Evolutionary conservation across 2,113 vertebrate genomes (phyloP), one percentile per base, ranked within the genome.

Genomic region (Pionites leucogaster): DNA sequence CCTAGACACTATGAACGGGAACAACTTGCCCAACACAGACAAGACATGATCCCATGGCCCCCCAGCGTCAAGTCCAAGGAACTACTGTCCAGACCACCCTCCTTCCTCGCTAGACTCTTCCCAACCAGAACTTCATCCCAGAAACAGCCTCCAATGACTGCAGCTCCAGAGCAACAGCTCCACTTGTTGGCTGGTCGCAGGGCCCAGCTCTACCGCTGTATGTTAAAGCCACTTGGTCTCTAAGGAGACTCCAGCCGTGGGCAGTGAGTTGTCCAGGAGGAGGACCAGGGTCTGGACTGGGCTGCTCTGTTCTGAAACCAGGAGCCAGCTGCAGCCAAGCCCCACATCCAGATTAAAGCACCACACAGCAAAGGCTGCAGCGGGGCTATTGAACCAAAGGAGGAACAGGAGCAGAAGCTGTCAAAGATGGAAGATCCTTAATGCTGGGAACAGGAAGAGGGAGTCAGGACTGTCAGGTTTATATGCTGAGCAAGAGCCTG

Each of bases 101-200:
- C 53, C 53, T 35, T 49, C 44, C 46, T 47, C 11, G 0, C 55
- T 23, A 42, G 50, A 17, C 29, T 62, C 84, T 91, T 69, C 49
- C 77, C 81, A 72, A 47, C 9, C 17, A 87, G 77, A 65, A 17
- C 39, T 42, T 86, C 46, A 74, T 31, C 60, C 53, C 88, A 18
- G 31, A 81, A 84, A 19, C 35, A 47, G 17, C 37, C 24, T 44
- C 53, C 64, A 69, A 1, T 1, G 1, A 15, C 20, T 25, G 22
- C 71, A 82, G 83, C 52, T 41, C 16, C 63, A 31, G 27, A 67
- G 75, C 2, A 52, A 27, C 2, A 52, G 50, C 81, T 55, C 4
- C 0, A 4, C 2, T 7, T 23, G 24, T 9, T 2, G 4, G 59
- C 41, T 59, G 31, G 1, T 31, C n/a, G 12, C 41, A 69, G 65